Evolutionary conservation across 1,140 invertebrate genomes (phyloP), one percentile per base, ranked within the genome.

Genomic region (Cephus cinctus): DNA sequence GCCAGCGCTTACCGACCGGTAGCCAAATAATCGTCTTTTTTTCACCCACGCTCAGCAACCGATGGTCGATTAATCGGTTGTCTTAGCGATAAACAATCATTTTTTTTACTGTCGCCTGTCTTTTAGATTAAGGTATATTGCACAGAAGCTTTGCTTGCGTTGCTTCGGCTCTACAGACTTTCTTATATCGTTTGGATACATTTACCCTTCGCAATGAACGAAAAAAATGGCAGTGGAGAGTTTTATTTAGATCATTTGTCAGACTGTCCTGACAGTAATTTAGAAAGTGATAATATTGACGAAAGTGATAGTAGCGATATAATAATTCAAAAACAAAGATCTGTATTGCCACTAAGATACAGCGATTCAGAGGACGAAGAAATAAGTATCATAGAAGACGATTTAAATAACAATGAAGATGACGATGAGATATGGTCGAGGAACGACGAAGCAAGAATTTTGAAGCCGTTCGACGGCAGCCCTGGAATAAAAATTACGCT

Each of bases 401-500:
- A 32, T n/a, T 27, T 34, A 32, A 22, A 47, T 47, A 41, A 47
- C 16, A 14, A 18, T 48, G 21, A 36, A 49, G 31, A 36, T 4
- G 15, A 30, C 31, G 16, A 36, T 20, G 50, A 38, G 34, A 43
- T 11, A 36, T 43, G 50, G 22, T 47, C 21, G 14, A 48, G 18
- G 3, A 43, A 43, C 2, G 50, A 52, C 4, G 2, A 43, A 39
- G 1, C 18, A 38, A 43, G 42, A 30, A 47, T 36, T 27, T 42
- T 47, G 30, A 16, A 52, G 42, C 38, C 45, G 30, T 52, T 47
- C 9, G 31, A 49, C 42, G 31, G 32, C 23, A 52, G 18, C 18
- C 19, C 32, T 6, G 23, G 40, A 2, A 39, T 49, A 39, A 53
- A 57, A 47, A 47, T 55, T 47, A 27, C 55, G n/a, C 47, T 39